phyloP scores from a whole-genome alignment of 2,888 invertebrate genomes.

The Campoplex nolae region DNA sequence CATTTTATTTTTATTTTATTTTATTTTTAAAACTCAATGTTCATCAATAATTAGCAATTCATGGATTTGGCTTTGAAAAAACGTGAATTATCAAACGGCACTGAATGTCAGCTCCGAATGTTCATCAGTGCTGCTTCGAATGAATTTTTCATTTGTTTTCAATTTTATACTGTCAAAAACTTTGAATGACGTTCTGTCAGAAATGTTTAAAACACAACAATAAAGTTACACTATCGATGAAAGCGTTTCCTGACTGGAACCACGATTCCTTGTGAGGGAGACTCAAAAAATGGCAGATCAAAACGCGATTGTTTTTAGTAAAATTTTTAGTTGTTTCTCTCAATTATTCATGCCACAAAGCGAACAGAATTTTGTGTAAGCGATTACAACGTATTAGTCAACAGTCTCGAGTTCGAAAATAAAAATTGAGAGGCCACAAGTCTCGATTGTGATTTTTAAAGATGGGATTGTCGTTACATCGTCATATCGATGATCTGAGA shows the following conservation, averaged over 20 bases:
- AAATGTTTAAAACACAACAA: neutral
- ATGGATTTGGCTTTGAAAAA: neutral
- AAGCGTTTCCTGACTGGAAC: neutral
- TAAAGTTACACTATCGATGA: neutral
- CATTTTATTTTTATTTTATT: too few species aligned
- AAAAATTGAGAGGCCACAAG: neutral
- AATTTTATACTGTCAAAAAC: neutral
- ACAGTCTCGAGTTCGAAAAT: neutral
- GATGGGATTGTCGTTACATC: neutral
- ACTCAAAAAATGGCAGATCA: neutral
- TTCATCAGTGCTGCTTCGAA: neutral
- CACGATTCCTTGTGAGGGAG: neutral
- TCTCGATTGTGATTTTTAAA: neutral
- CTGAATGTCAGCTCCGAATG: too few species aligned
- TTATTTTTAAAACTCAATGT: neutral
- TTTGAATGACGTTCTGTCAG: neutral
- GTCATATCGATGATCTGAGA: neutral
- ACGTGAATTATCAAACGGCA: too few species aligned
- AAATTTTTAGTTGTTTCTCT: neutral
- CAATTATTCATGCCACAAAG: neutral
- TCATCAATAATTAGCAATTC: neutral
- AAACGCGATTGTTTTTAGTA: neutral
- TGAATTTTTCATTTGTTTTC: neutral
- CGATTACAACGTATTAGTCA: neutral
- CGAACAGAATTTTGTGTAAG: neutral